phyloP scores from a whole-genome alignment of 2,797 vertebrate species.

The Oreochromis grahami region DNA sequence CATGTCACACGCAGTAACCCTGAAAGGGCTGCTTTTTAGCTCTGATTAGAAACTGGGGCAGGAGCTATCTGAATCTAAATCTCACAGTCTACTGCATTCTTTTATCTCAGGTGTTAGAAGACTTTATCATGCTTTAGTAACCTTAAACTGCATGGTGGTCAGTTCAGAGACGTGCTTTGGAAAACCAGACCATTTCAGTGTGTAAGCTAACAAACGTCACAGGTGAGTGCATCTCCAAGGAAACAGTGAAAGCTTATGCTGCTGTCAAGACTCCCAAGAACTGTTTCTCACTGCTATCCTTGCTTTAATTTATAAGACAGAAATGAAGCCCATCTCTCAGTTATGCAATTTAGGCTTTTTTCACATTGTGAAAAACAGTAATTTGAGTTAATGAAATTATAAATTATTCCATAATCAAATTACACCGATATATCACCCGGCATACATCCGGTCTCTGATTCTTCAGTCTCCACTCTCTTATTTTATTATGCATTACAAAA shows the following conservation, averaged over 20 bases:
- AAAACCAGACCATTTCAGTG: neutral
- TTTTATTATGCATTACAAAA: slow-evolving; percentile 44
- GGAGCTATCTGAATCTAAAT: neutral
- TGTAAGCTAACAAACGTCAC: neutral
- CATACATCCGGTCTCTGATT: neutral
- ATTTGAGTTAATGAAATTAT: neutral
- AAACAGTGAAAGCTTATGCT: neutral
- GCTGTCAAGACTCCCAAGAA: neutral
- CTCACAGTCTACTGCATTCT: neutral
- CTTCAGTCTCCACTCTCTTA: neutral
- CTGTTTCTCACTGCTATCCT: neutral
- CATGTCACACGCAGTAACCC: neutral
- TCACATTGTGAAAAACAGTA: neutral
- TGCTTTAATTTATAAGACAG: neutral
- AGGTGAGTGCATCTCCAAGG: neutral
- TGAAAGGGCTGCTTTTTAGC: neutral
- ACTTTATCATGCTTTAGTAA: neutral
- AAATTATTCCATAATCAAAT: neutral
- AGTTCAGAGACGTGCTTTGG: neutral
- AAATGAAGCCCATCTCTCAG: neutral
- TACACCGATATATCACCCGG: neutral
- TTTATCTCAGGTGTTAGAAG: neutral
- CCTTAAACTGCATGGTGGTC: neutral
- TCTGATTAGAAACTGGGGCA: neutral
- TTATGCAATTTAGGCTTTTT: neutral